These are phyloP conservation scores for Cetonia aurata DNA, from an alignment of 2,888 invertebrate genomes.

Conservation along the genomic window DNA sequence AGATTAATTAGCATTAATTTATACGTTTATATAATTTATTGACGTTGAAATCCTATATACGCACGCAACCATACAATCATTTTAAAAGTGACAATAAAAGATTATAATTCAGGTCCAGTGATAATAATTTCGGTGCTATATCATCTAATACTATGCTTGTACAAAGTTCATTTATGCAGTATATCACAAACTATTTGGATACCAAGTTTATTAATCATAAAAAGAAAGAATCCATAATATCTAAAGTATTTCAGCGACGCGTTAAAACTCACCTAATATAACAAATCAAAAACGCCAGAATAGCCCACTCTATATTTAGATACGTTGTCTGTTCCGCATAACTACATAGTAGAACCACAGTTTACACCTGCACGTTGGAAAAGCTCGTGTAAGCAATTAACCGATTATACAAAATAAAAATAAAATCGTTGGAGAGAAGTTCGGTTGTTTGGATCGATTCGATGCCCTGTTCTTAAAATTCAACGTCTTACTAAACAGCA, in stretches of 20 bases:
- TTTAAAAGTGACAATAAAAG: too few species aligned
- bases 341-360: conserved; percentile 4
- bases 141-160: too few species aligned
- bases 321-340: conserved; percentile 24
- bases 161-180: too few species aligned
- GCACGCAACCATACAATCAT: too few species aligned
- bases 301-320: conserved; percentile 23
- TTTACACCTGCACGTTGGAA: background rate
- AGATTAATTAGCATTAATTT: too few species aligned
- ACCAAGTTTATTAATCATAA: background rate
- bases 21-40: too few species aligned
- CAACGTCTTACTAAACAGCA: background rate
- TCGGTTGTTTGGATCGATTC: conserved; percentile 23
- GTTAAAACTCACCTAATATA: conserved; percentile 28
- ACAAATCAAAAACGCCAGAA: conserved; percentile 26
- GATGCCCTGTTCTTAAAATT: conserved; percentile 7
- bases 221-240: conserved; percentile 10
- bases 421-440: conserved; percentile 4
- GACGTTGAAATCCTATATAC: too few species aligned
- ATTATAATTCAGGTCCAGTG: background rate
- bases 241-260: conserved; percentile 15
- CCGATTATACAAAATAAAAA: background rate
- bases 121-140: too few species aligned
- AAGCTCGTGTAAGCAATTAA: conserved; percentile 16
- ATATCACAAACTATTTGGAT: background rate